Evolutionary conservation across 2,113 vertebrate genomes (phyloP).

Genomic region (Lathamus discolor): DNA sequence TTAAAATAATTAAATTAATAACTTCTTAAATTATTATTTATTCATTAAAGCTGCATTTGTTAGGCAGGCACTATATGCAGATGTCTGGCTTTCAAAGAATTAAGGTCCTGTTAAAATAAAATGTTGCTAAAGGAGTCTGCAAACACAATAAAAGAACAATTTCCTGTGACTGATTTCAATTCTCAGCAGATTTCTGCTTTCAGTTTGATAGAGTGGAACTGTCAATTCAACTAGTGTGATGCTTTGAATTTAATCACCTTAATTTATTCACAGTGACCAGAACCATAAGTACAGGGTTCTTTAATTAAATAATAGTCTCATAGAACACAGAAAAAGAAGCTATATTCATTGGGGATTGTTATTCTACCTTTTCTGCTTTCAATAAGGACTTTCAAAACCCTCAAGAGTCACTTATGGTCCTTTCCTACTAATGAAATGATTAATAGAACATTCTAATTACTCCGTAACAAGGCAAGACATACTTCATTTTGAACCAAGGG

Average conservation of each 20-base stretch:
- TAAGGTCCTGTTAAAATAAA: not conserved
- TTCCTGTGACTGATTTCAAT: not conserved
- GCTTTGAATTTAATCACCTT: constrained; percentile 8
- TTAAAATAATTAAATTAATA: not conserved
- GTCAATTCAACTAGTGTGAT: not conserved
- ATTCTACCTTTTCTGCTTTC: constrained; percentile 20
- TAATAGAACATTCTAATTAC: constrained; percentile 49
- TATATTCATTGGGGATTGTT: not conserved
- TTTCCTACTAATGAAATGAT: constrained; percentile 25
- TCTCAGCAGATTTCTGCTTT: not conserved
- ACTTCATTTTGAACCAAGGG: not conserved
- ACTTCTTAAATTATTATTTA: not conserved
- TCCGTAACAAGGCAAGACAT: not conserved
- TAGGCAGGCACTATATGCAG: not conserved
- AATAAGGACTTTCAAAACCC: constrained; percentile 10
- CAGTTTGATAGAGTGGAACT: not conserved
- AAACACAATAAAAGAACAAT: not conserved
- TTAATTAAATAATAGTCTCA: constrained; percentile 47
- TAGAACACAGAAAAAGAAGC: not conserved
- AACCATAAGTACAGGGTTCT: not conserved
- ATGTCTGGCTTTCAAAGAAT: not conserved
- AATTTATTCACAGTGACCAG: constrained; percentile 52
- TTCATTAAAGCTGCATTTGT: not conserved
- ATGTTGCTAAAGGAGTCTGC: not conserved
- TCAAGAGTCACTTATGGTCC: constrained; percentile 1